A percentile compares a stretch with the other conserved stretches of the same genome.
phyloP scores from a whole-genome alignment of 2,888 invertebrate species.

The Zaprionus lineosus region DNA sequence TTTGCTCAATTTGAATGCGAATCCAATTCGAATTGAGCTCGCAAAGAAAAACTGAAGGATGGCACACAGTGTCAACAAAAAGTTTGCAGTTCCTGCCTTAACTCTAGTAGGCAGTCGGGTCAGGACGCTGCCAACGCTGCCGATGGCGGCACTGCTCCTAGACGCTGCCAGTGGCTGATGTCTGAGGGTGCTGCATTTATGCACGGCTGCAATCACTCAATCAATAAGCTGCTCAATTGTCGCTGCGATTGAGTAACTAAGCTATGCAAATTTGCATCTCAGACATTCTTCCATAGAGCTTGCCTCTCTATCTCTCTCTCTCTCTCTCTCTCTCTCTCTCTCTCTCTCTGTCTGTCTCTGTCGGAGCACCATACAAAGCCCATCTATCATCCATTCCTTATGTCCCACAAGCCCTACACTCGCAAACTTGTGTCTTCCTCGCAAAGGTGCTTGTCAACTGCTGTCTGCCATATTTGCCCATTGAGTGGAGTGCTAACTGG shows the following conservation, averaged over 20 bases:
- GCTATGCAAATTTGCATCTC: constrained; percentile 66
- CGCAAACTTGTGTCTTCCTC: constrained; percentile 49
- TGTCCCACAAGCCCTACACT: constrained; percentile 19
- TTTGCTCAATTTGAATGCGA: constrained; percentile 71
- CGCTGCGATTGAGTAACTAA: constrained; percentile 74
- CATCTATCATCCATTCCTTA: constrained; percentile 56
- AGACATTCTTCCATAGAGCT: constrained; percentile 5
- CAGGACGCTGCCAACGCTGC: too few relatives aligned
- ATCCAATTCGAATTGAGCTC: constrained; percentile 66
- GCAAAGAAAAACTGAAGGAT: constrained; percentile 49
- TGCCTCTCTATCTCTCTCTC: too few relatives aligned
- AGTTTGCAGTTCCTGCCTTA: constrained; percentile 20
- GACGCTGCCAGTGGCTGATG: constrained; percentile 10
- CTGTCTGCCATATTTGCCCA: constrained; percentile 65
- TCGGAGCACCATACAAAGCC: constrained; percentile 43
- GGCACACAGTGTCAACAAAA: constrained; percentile 66
- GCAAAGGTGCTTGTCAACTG: constrained; percentile 56
- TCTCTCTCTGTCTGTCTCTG: background rate
- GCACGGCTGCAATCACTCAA: constrained; percentile 66
- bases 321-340: background rate
- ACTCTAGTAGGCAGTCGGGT: too few relatives aligned
- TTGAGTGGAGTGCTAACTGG: constrained; percentile 73
- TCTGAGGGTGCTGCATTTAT: constrained; percentile 56
- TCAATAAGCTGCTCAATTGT: constrained; percentile 76
- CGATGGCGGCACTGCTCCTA: too few relatives aligned